Evolutionary conservation across 2,113 vertebrate species (phyloP).

Genomic region (Colius striatus): DNA sequence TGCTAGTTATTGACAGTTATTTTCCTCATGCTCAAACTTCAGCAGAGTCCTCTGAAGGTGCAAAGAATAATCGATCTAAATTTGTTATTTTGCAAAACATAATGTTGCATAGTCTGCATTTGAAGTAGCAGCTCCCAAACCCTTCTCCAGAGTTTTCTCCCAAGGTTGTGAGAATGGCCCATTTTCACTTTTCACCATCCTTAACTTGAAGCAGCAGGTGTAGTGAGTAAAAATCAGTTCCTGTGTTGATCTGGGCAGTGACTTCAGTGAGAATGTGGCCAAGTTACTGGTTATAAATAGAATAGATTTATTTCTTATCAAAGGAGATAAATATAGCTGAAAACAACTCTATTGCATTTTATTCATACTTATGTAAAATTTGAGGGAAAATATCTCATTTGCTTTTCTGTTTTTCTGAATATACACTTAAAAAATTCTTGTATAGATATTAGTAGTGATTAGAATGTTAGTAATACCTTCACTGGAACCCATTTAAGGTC

Average conservation of each 20-base stretch:
- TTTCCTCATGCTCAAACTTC: neutral
- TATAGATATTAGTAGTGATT: neutral
- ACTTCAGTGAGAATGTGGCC: neutral
- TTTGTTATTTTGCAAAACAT: neutral
- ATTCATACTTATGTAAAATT: neutral
- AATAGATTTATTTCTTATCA: neutral
- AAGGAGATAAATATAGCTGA: neutral
- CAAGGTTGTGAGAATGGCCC: neutral
- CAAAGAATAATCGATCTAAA: neutral
- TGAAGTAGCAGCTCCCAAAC: neutral
- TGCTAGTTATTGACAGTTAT: neutral
- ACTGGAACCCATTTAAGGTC: neutral
- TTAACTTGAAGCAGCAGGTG: neutral
- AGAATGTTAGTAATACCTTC: neutral
- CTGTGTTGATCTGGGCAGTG: neutral
- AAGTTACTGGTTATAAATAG: neutral
- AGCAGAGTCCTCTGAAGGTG: neutral
- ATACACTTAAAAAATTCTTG: neutral
- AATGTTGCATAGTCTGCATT: neutral
- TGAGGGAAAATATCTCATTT: neutral
- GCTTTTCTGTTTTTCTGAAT: neutral
- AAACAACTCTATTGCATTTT: neutral
- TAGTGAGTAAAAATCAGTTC: neutral
- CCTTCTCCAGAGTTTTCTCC: neutral
- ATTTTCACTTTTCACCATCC: neutral